Percentiles rank a stretch among this genome's conserved stretches.
Conservation (phyloP, 2,888 invertebrate species). For the Celastrina argiolus region DNA sequence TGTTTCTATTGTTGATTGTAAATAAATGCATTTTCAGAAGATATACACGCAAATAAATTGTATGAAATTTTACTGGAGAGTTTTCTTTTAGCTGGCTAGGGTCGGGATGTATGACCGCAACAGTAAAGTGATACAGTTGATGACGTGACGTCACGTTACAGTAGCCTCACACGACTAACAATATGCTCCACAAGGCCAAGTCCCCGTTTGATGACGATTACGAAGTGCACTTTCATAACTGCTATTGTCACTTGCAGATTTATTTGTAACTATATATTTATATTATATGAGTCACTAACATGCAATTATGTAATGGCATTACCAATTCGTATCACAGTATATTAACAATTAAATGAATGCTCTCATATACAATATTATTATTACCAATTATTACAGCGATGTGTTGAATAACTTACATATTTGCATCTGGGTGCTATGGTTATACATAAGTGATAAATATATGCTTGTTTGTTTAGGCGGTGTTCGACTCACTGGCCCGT, state of each 20-base stretch:
- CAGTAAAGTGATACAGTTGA: conserved; percentile 69
- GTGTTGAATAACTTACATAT: conserved; percentile 74
- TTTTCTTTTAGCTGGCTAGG: conserved; percentile 61
- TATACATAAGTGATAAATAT: conserved; percentile 72
- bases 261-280: conserved; percentile 77
- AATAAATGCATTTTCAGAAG: conserved; percentile 74
- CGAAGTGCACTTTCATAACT: conserved; percentile 75
- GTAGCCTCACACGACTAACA: conserved; percentile 77
- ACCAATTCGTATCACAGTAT: conserved; percentile 61
- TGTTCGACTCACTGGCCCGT: conserved; percentile 50
- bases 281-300: conserved; percentile 78
- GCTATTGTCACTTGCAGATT: conserved; percentile 72
- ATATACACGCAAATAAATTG: conserved; percentile 73
- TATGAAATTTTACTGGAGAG: conserved; percentile 62
- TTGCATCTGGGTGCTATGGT: conserved; percentile 78
- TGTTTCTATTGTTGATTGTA: conserved; percentile 74
- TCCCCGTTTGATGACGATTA: conserved; percentile 70
- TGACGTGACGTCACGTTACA: conserved; percentile 69
- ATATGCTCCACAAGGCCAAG: conserved; percentile 77
- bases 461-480: conserved; percentile 70
- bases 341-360: conserved; percentile 72
- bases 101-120: conserved; percentile 44
- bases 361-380: conserved; percentile 50
- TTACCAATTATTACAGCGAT: conserved; percentile 53
- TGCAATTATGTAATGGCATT: conserved; percentile 76